Percentiles rank a stretch among this genome's conserved stretches.
Evolutionary conservation across 2,797 vertebrate species (phyloP).

Genomic region (Chrysocyon brachyurus): DNA sequence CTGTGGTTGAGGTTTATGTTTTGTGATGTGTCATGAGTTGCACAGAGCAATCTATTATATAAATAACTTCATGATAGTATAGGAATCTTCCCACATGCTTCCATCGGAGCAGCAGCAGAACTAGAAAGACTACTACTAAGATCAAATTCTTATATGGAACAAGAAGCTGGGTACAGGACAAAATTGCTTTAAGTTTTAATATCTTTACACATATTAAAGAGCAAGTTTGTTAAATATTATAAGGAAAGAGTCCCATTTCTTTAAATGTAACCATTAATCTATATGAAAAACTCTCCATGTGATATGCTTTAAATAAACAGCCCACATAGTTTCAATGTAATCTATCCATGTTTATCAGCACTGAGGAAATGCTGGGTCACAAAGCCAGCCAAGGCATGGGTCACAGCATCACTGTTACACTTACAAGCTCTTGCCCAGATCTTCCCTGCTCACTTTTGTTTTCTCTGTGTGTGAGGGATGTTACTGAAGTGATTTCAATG

Average conservation of each 20-base stretch:
- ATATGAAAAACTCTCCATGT: background rate
- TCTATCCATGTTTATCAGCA: background rate
- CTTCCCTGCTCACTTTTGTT: conserved; percentile 54
- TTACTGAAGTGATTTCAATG: conserved; percentile 56
- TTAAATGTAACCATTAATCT: conserved; percentile 42
- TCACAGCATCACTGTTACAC: conserved; percentile 72
- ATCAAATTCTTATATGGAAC: background rate
- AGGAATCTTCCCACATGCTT: background rate
- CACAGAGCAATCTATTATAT: background rate
- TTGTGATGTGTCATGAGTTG: background rate
- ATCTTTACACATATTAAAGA: conserved; percentile 7
- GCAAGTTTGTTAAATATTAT: background rate
- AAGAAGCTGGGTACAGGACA: background rate
- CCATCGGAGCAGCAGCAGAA: background rate
- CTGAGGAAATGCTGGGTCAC: conserved; percentile 64
- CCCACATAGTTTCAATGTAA: background rate
- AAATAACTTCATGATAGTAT: background rate
- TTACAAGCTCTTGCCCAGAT: conserved; percentile 67
- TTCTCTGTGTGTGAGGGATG: background rate
- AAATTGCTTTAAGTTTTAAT: background rate
- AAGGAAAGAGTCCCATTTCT: background rate
- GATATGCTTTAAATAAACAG: background rate
- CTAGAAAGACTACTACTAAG: background rate
- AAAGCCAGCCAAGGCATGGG: conserved; percentile 59
- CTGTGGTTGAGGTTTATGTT: background rate